phyloP scores from a whole-genome alignment of 2,888 invertebrate genomes.

The Clistopyga incitator region DNA sequence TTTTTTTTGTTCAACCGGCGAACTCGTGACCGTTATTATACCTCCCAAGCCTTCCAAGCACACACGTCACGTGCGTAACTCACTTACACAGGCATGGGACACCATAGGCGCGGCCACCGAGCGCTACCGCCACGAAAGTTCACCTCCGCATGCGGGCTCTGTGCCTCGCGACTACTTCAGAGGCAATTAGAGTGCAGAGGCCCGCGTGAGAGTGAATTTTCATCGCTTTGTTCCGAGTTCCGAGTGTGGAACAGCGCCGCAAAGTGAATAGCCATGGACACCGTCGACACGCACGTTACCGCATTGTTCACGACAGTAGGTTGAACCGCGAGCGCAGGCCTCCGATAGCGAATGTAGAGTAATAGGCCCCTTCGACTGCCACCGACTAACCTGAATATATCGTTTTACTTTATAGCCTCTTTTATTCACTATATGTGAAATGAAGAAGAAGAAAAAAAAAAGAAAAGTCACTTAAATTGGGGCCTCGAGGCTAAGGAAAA shows the following conservation, averaged over 20 bases:
- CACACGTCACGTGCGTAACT: constrained; percentile 21
- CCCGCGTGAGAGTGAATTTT: constrained; percentile 68
- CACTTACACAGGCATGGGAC: background rate
- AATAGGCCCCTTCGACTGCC: constrained; percentile 24
- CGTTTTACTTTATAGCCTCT: background rate
- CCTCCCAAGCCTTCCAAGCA: background rate
- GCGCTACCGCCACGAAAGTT: constrained; percentile 23
- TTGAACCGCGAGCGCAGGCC: background rate
- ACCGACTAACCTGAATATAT: constrained; percentile 48
- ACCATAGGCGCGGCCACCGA: background rate
- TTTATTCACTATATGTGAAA: constrained; percentile 30
- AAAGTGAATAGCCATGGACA: background rate
- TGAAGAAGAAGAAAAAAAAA: constrained; percentile 11
- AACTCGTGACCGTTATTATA: constrained; percentile 24
- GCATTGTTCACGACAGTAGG: constrained; percentile 30
- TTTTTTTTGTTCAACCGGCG: constrained; percentile 18
- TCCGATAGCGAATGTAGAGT: constrained; percentile 41
- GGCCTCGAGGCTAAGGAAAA: background rate
- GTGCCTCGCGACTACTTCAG: background rate
- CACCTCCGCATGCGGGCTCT: background rate
- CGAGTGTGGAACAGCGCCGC: background rate
- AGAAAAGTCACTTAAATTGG: background rate
- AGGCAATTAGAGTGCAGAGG: constrained; percentile 35
- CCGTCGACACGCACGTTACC: constrained; percentile 11
- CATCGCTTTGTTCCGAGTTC: background rate